These are phyloP conservation scores for Calliphora vicina DNA, from an alignment of 1,140 invertebrate genomes.

Conservation along the genomic window DNA sequence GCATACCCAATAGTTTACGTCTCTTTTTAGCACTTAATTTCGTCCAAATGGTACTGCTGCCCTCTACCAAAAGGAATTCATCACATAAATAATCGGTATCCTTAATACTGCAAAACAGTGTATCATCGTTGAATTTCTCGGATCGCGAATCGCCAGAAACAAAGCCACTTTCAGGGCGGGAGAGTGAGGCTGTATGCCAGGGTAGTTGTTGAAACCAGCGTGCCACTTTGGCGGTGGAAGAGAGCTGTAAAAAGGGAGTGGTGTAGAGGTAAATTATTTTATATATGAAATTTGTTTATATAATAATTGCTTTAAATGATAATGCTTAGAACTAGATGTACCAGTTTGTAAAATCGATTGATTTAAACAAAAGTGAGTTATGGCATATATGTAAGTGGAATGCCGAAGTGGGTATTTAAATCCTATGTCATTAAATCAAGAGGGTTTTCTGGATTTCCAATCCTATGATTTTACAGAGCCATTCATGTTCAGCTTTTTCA, in stretches of 20 bases:
- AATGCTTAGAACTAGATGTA: too few species aligned
- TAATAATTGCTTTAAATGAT: too few species aligned
- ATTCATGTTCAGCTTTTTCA: too few species aligned
- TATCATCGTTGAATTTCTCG: conserved; percentile 60
- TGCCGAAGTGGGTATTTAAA: too few species aligned
- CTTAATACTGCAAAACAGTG: conserved; percentile 55
- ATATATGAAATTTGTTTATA: conserved; percentile 39
- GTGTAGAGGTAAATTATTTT: conserved; percentile 13
- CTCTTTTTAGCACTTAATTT: conserved; percentile 74
- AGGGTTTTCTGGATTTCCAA: too few species aligned
- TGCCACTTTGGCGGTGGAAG: conserved; percentile 75
- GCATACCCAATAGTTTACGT: conserved; percentile 70
- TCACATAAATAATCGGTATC: conserved; percentile 64
- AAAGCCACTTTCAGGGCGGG: conserved; percentile 76
- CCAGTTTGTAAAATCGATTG: too few species aligned
- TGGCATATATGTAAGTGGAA: too few species aligned
- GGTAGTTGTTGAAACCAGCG: conserved; percentile 76
- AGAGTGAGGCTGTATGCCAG: conserved; percentile 68
- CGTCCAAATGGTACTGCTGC: conserved; percentile 68
- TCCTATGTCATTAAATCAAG: too few species aligned
- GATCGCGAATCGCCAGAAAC: conserved; percentile 68
- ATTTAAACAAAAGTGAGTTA: too few species aligned
- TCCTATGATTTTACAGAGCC: too few species aligned
- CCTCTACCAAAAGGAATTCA: conserved; percentile 66
- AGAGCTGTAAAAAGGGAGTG: conserved; percentile 65